Percentiles rank a stretch among this genome's conserved stretches.
These are phyloP conservation scores for Electrophaes corylata DNA, from an alignment of 2,888 invertebrate genomes.

Conservation along the genomic window DNA sequence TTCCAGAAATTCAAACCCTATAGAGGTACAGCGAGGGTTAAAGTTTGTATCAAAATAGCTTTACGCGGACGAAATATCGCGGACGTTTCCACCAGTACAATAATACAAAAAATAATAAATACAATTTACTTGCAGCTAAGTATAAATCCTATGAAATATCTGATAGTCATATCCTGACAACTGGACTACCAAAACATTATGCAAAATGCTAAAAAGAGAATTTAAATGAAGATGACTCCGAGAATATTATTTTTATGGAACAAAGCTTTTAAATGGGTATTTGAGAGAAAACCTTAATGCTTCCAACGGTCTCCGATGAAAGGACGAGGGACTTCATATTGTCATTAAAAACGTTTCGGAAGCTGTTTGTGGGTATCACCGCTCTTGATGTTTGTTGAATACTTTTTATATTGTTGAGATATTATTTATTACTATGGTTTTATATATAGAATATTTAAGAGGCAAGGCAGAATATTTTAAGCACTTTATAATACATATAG, in stretches of 20 bases:
- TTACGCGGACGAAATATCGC: too few relatives aligned
- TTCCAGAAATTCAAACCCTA: too few relatives aligned
- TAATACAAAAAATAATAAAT: too few relatives aligned
- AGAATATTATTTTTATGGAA: conserved; percentile 31
- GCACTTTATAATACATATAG: too few relatives aligned
- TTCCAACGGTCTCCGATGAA: conserved; percentile 25
- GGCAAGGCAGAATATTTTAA: background rate
- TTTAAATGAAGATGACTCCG: conserved; percentile 17
- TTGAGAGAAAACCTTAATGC: conserved; percentile 33
- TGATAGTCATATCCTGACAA: too few relatives aligned
- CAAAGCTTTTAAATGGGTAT: conserved; percentile 30
- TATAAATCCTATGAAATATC: too few relatives aligned
- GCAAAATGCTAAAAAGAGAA: background rate
- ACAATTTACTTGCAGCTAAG: too few relatives aligned
- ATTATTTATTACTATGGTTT: conserved; percentile 20
- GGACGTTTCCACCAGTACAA: too few relatives aligned
- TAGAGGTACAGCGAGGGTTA: too few relatives aligned
- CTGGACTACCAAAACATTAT: background rate
- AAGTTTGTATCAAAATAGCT: too few relatives aligned
- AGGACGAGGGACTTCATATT: conserved; percentile 29
- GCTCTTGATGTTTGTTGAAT: conserved; percentile 16
- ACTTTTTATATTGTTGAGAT: conserved; percentile 17
- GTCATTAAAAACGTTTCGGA: conserved; percentile 31
- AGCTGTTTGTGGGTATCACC: conserved; percentile 18
- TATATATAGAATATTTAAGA: background rate